phyloP scores from a whole-genome alignment of 2,113 vertebrate genomes.

The Trichomycterus rosablanca region DNA sequence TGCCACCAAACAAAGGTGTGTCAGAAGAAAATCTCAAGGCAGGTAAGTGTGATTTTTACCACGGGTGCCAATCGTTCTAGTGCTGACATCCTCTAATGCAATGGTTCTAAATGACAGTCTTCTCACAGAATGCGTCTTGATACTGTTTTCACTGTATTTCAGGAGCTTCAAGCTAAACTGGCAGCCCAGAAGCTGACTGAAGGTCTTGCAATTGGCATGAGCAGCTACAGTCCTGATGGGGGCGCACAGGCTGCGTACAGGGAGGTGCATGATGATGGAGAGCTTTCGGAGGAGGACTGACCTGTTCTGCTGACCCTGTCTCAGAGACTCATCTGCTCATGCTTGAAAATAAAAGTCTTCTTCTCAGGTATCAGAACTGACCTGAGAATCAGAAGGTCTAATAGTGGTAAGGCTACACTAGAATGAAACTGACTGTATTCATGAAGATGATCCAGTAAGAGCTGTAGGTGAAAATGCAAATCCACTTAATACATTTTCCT shows the following conservation, averaged over 20 bases:
- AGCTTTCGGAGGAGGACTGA: constrained; percentile 76
- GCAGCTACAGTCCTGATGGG: constrained; percentile 76
- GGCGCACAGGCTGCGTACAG: constrained; percentile 70
- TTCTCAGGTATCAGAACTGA: neutral
- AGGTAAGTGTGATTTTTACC: too few relatives aligned
- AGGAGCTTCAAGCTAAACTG: constrained; percentile 86
- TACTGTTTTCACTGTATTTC: constrained; percentile 31
- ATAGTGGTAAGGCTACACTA: neutral
- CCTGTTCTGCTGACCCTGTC: constrained; percentile 47
- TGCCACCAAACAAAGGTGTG: too few relatives aligned
- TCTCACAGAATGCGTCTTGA: too few relatives aligned
- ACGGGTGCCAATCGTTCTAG: too few relatives aligned
- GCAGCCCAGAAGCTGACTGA: constrained; percentile 87
- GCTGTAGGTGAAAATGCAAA: too few relatives aligned
- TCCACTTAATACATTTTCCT: too few relatives aligned
- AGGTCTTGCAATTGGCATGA: constrained; percentile 77
- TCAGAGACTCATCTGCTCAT: constrained; percentile 24
- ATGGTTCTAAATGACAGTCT: too few relatives aligned
- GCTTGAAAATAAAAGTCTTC: too few relatives aligned
- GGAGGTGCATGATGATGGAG: constrained; percentile 79
- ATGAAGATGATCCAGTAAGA: too few relatives aligned
- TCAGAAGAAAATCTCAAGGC: too few relatives aligned
- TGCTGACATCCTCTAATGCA: too few relatives aligned
- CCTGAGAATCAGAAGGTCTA: neutral
- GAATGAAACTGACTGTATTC: too few relatives aligned